These are phyloP conservation scores for Neotoxoptera formosana DNA, from an alignment of 1,140 invertebrate species.

Conservation along the genomic window DNA sequence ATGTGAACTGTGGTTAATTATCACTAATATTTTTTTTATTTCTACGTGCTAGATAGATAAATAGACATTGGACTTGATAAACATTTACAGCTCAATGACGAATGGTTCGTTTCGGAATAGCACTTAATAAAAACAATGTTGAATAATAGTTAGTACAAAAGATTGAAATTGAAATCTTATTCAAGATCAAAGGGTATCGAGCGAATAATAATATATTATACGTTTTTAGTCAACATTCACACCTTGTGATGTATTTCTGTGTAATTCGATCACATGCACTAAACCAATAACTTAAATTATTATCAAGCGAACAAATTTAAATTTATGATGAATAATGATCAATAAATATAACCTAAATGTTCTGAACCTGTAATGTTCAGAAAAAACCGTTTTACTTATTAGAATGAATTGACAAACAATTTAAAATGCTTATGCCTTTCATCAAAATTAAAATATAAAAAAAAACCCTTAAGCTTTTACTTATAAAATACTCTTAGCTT, in stretches of 20 bases:
- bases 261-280: neutral
- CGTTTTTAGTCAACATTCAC: conserved; percentile 25
- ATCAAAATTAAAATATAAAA: too few species aligned
- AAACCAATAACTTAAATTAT: neutral
- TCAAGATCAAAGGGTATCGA: conserved; percentile 46
- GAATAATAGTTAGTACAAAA: conserved; percentile 30
- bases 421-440: too few species aligned
- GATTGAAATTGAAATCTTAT: conserved; percentile 1
- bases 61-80: conserved; percentile 55
- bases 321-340: neutral
- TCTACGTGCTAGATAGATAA: conserved; percentile 27
- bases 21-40: neutral
- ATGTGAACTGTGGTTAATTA: conserved; percentile 24
- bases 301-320: neutral
- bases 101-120: neutral
- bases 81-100: conserved; percentile 27
- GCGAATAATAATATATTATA: neutral
- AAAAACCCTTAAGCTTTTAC: too few species aligned
- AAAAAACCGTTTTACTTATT: too few species aligned
- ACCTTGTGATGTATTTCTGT: neutral
- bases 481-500: too few species aligned
- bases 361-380: too few species aligned
- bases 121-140: neutral
- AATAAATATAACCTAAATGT: neutral
- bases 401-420: too few species aligned